Conservation (phyloP, 2,113 vertebrate species). For the Cardinalis cardinalis region DNA sequence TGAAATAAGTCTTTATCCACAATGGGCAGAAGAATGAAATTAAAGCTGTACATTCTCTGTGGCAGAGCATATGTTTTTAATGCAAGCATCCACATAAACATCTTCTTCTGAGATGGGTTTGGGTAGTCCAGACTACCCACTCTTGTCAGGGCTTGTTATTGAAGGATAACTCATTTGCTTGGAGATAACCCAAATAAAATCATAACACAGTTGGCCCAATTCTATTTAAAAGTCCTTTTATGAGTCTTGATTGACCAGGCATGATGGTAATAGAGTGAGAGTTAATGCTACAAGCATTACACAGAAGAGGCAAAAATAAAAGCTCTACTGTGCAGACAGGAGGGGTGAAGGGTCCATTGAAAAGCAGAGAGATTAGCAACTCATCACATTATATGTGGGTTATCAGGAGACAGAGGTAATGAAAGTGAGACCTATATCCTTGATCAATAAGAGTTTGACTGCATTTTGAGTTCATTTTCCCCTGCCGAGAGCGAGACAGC, state of each 20-base stretch:
- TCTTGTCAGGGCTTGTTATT: neutral
- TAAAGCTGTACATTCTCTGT: neutral
- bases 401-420: slow-evolving; percentile 91
- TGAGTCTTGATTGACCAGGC: slow-evolving; percentile 68
- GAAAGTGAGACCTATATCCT: slow-evolving; percentile 88
- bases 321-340: slow-evolving; percentile 65
- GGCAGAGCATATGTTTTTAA: neutral
- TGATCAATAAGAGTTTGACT: slow-evolving; percentile 97
- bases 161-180: neutral
- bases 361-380: slow-evolving; percentile 94
- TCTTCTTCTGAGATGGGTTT: neutral
- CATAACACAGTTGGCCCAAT: neutral
- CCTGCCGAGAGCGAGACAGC: slow-evolving; percentile 85
- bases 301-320: slow-evolving; percentile 71
- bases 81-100: neutral
- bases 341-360: slow-evolving; percentile 85
- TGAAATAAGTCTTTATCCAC: neutral
- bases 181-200: neutral
- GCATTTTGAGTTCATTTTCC: slow-evolving; percentile 98
- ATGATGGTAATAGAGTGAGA: slow-evolving; percentile 67
- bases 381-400: slow-evolving; percentile 96
- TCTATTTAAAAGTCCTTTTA: slow-evolving; percentile 54
- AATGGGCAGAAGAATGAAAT: neutral
- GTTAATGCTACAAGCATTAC: slow-evolving; percentile 64
- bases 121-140: neutral